phyloP scores from a whole-genome alignment of 1,140 invertebrate species.

The Tetramorium parvispinum region DNA sequence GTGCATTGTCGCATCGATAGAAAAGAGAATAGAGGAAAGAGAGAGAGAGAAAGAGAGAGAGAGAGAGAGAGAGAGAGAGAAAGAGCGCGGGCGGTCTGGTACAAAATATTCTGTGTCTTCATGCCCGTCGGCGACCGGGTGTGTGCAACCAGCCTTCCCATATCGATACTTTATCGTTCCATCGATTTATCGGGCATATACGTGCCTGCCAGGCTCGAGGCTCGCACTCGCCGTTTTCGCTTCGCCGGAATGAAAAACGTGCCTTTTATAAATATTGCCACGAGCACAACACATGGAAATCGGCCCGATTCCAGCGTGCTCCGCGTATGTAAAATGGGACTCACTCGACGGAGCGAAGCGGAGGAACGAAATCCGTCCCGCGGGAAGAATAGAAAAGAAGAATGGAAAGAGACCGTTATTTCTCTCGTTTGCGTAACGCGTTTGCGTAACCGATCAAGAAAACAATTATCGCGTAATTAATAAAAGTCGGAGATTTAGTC shows the following conservation, averaged over 20 bases:
- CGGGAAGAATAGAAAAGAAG: no score
- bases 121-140: neutral
- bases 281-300: conserved; percentile 38
- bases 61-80: neutral
- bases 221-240: conserved; percentile 45
- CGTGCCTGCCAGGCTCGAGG: neutral
- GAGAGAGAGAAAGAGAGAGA: neutral
- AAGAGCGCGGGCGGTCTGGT: neutral
- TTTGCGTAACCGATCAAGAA: conserved; percentile 12
- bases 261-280: conserved; percentile 62
- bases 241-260: conserved; percentile 55
- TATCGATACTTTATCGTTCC: conserved; percentile 55
- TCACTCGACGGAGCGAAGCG: neutral
- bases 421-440: conserved; percentile 13
- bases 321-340: neutral
- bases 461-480: neutral
- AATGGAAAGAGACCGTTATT: neutral
- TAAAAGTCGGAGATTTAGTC: neutral
- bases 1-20: neutral
- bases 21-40: neutral
- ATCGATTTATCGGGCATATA: conserved; percentile 68
- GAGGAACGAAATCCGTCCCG: neutral
- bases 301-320: neutral
- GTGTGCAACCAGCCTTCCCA: conserved; percentile 16
- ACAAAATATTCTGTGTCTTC: conserved; percentile 40